phyloP scores from a whole-genome alignment of 2,797 vertebrate species.

The Cyprinodon diabolis region DNA sequence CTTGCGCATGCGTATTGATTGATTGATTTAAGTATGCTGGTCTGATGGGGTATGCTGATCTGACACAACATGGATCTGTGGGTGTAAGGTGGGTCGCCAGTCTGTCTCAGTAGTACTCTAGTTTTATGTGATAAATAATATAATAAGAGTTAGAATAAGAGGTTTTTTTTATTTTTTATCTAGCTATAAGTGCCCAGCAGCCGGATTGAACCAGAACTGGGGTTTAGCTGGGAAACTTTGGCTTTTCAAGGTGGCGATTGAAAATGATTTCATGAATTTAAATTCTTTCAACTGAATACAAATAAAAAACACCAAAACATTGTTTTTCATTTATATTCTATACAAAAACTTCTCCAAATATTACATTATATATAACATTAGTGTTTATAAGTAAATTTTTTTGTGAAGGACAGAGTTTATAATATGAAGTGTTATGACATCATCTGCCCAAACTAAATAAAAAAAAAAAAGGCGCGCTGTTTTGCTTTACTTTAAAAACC shows the following conservation, averaged over 20 bases:
- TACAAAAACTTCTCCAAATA: background rate
- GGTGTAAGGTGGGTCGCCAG: too few species aligned
- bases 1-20: too few species aligned
- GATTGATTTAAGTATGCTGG: too few species aligned
- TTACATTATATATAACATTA: background rate
- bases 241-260: background rate
- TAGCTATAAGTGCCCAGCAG: background rate
- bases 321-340: too few species aligned
- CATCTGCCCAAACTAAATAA: background rate
- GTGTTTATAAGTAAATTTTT: background rate
- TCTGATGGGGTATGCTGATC: too few species aligned
- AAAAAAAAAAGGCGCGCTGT: background rate
- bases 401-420: background rate
- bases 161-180: background rate
- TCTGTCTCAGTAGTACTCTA: too few species aligned
- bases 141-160: background rate
- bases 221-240: background rate
- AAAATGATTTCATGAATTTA: background rate
- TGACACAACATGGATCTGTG: too few species aligned
- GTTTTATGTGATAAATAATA: background rate
- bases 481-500: background rate
- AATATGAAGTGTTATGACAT: background rate
- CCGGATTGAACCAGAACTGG: background rate
- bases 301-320: too few species aligned
- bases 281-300: too few species aligned